Conservation (phyloP, 2,797 vertebrate genomes). For the Melanotaenia parkinsoni region DNA sequence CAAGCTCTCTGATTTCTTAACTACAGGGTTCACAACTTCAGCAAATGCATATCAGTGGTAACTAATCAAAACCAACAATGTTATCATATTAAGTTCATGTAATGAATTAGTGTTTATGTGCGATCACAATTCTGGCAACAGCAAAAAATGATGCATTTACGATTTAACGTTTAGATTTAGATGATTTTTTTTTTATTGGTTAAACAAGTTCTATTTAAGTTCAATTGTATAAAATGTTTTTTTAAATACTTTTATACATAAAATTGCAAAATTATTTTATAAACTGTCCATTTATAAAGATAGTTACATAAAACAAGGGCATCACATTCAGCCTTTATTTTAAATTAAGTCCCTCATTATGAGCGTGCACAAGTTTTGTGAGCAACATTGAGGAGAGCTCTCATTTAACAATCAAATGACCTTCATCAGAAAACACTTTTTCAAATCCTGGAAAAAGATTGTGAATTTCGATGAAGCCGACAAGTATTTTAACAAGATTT, state of each 20-base stretch:
- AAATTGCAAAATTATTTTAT: no score
- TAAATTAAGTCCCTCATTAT: not conserved
- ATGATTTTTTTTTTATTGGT: no score
- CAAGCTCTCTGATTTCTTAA: constrained; percentile 4
- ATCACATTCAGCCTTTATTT: not conserved
- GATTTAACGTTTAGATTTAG: no score
- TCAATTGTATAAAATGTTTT: no score
- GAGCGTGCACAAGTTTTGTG: not conserved
- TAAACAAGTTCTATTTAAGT: no score
- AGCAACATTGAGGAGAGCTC: not conserved
- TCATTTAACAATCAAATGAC: not conserved
- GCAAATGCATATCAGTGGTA: constrained; percentile 1
- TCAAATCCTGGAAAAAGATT: not conserved
- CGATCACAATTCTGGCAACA: not conserved
- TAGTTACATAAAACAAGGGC: not conserved
- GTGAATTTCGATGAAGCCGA: not conserved
- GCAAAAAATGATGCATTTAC: not conserved
- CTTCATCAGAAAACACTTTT: not conserved
- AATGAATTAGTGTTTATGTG: not conserved
- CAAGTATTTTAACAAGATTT: not conserved
- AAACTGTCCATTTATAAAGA: not conserved
- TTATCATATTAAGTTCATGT: not conserved
- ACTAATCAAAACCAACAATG: constrained; percentile 3
- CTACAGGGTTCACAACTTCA: not conserved
- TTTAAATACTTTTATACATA: no score